Evolutionary conservation across 2,113 vertebrate species (phyloP).

Genomic region (Probosciger aterrimus): DNA sequence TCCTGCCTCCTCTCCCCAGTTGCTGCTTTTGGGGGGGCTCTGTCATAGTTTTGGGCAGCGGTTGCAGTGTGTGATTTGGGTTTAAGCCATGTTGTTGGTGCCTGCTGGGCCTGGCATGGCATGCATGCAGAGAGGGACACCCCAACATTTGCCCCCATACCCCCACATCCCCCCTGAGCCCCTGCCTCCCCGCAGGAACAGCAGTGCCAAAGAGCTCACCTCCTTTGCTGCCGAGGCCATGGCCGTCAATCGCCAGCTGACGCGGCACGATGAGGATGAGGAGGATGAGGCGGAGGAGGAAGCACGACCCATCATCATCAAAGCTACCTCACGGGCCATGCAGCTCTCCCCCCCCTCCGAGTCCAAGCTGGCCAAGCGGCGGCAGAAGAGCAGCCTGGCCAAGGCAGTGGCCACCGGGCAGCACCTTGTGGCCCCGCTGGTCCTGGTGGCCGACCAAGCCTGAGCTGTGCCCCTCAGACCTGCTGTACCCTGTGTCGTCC

Average conservation of each 20-base stretch:
- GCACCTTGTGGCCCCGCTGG: constrained; percentile 84
- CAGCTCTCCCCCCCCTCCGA: constrained; percentile 91
- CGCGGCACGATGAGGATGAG: constrained; percentile 84
- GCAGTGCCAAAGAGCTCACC: constrained; percentile 95
- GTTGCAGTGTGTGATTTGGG: accelerated
- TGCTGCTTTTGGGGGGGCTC: neutral
- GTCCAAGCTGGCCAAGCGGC: constrained; percentile 89
- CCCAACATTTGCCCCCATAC: neutral
- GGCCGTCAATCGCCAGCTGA: constrained; percentile 94
- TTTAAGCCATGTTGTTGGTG: accelerated
- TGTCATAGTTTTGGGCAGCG: accelerated
- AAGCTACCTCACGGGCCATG: constrained; percentile 85
- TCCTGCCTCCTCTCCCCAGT: too few species aligned
- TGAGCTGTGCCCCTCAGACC: constrained; percentile 62
- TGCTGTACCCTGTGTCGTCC: neutral
- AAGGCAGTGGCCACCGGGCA: constrained; percentile 78
- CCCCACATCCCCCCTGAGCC: neutral
- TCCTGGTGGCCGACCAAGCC: constrained; percentile 89
- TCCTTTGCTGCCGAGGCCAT: constrained; percentile 94
- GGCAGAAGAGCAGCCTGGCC: constrained; percentile 84
- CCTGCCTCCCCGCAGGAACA: constrained; percentile 77
- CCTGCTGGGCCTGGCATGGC: accelerated
- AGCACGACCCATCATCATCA: constrained; percentile 82
- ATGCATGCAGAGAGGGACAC: accelerated
- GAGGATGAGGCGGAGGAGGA: constrained; percentile 82